Evolutionary conservation across 1,140 invertebrate genomes (phyloP).

Genomic region (Drosophila gunungcola): DNA sequence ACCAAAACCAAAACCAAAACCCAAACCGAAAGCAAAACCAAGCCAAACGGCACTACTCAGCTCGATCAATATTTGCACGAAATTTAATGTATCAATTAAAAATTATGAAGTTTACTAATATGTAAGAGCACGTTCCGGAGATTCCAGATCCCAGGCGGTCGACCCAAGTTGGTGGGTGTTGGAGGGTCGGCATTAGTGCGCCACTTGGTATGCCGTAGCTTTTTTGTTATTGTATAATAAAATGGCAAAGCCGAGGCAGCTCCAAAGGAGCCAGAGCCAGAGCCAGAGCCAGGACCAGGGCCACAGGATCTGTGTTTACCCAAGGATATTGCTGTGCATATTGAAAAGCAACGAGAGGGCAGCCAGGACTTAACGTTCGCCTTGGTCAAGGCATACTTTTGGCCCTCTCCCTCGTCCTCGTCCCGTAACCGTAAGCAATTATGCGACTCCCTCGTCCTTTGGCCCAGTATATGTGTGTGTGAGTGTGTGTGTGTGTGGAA

Average conservation of each 20-base stretch:
- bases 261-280: not conserved
- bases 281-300: conserved; percentile 19
- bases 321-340: conserved; percentile 82
- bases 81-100: conserved; percentile 85
- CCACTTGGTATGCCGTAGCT: conserved; percentile 68
- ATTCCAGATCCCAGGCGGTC: conserved; percentile 14
- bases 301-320: conserved; percentile 71
- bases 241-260: conserved; percentile 51
- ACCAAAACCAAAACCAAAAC: not conserved
- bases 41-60: conserved; percentile 15
- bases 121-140: conserved; percentile 80
- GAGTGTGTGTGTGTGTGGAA: conserved; percentile 64
- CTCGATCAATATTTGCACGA: conserved; percentile 75
- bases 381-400: conserved; percentile 78
- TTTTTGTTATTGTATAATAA: conserved; percentile 81
- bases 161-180: not conserved
- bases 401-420: conserved; percentile 31
- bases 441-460: conserved; percentile 44
- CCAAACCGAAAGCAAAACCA: conserved; percentile 1
- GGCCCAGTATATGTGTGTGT: conserved; percentile 33
- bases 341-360: conserved; percentile 72
- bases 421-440: conserved; percentile 65
- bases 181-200: conserved; percentile 64
- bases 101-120: conserved; percentile 85
- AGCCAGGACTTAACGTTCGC: conserved; percentile 59